These are phyloP conservation scores for Orientallactaga bullata DNA, from an alignment of 2,113 vertebrate species.

Conservation along the genomic window DNA sequence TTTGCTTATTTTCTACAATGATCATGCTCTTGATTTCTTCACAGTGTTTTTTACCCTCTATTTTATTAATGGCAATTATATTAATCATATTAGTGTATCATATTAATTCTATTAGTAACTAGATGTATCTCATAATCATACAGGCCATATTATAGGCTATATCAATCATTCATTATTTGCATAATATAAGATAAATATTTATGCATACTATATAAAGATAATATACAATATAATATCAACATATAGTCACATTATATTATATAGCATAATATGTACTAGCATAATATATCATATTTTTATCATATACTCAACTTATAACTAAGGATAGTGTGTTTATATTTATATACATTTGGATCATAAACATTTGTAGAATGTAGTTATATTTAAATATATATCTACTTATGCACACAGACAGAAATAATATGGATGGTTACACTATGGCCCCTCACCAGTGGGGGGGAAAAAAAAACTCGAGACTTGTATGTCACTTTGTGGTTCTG, in stretches of 20 bases:
- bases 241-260: not conserved
- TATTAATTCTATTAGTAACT: not conserved
- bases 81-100: not conserved
- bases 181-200: not conserved
- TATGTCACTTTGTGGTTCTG: too few species aligned
- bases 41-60: not conserved
- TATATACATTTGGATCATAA: not conserved
- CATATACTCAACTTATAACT: not conserved
- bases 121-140: not conserved
- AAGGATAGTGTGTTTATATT: not conserved
- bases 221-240: not conserved
- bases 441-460: too few species aligned
- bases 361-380: not conserved
- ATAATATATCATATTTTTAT: not conserved
- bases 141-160: not conserved
- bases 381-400: not conserved
- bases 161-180: not conserved
- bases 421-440: too few species aligned
- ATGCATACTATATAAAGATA: not conserved
- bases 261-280: not conserved
- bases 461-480: too few species aligned
- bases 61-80: conserved; percentile 4
- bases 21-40: not conserved
- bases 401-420: not conserved
- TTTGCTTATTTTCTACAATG: conserved; percentile 42